Evolutionary conservation across 2,797 vertebrate species (phyloP).

Genomic region (Diglossa cyanea): DNA sequence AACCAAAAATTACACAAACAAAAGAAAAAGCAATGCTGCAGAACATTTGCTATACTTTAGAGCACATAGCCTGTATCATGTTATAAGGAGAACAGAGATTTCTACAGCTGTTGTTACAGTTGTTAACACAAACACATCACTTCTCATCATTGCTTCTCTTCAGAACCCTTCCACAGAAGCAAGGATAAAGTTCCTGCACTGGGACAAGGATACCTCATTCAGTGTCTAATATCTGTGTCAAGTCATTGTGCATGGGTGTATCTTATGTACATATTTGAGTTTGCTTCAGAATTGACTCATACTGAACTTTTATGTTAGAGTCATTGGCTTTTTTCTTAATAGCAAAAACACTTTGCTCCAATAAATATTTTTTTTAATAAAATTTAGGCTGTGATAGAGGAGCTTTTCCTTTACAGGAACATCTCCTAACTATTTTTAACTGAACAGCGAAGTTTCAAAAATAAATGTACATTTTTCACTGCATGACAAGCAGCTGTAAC

Average conservation of each 20-base stretch:
- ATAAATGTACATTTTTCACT: background rate
- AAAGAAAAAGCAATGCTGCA: rapidly evolving
- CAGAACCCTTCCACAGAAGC: background rate
- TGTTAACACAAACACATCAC: background rate
- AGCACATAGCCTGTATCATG: background rate
- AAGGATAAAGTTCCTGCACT: background rate
- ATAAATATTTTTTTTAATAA: background rate
- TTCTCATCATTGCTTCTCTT: background rate
- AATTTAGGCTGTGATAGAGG: background rate
- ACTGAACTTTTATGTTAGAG: background rate
- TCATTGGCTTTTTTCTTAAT: background rate
- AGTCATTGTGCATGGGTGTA: background rate
- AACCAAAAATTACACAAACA: background rate
- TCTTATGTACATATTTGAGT: background rate
- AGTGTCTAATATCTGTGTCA: background rate
- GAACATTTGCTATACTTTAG: background rate
- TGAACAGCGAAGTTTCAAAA: background rate
- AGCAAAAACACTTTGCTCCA: background rate
- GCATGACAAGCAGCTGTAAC: background rate
- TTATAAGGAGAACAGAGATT: background rate
- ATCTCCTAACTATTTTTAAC: background rate
- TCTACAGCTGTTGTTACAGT: background rate
- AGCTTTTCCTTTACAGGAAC: background rate
- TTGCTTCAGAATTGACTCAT: background rate
- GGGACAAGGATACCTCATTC: background rate